Evolutionary conservation across 1,140 invertebrate species (phyloP).

Genomic region (Antheraea pernyi): DNA sequence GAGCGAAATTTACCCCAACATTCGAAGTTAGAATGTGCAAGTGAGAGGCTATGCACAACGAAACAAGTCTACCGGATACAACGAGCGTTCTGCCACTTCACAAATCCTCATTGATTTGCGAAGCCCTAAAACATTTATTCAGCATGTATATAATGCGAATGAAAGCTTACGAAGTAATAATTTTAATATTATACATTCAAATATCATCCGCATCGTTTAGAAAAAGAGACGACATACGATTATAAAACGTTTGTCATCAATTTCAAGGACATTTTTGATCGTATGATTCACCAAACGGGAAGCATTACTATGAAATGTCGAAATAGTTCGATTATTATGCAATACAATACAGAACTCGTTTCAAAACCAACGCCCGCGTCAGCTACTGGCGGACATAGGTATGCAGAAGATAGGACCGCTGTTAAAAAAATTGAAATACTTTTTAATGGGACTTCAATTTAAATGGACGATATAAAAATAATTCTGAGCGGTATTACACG

Average conservation of each 20-base stretch:
- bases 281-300: constrained; percentile 3
- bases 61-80: too few species aligned
- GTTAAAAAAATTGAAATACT: too few species aligned
- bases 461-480: too few species aligned
- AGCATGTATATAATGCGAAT: neutral
- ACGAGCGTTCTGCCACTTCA: too few species aligned
- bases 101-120: too few species aligned
- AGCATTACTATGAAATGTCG: neutral
- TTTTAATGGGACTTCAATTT: too few species aligned
- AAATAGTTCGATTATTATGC: neutral
- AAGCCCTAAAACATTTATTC: neutral
- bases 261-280: neutral
- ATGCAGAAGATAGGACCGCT: neutral
- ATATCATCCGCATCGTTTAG: neutral
- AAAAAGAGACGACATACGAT: neutral
- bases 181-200: neutral
- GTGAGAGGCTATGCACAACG: too few species aligned
- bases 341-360: neutral
- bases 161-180: neutral
- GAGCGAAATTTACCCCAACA: too few species aligned
- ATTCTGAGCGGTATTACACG: too few species aligned
- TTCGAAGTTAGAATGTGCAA: too few species aligned
- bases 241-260: constrained; percentile 9
- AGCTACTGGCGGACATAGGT: neutral
- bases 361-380: neutral